A percentile compares a stretch with the other conserved stretches of the same genome.
Evolutionary conservation across 2,797 vertebrate genomes (phyloP).

Genomic region (Catamblyrhynchus diadema): DNA sequence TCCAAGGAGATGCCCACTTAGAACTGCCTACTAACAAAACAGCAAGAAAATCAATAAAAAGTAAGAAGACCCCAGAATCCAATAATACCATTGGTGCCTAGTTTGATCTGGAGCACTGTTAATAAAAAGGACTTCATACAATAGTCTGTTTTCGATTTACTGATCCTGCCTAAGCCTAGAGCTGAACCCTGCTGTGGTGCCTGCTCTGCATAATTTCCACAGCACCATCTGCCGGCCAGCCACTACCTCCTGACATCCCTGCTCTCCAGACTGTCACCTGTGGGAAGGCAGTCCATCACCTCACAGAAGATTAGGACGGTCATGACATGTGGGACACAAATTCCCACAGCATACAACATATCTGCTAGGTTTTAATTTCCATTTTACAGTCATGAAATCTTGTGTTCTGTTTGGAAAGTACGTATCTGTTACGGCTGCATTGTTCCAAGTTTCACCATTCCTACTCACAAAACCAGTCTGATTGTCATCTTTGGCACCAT

Average conservation of each 20-base stretch:
- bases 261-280: background rate
- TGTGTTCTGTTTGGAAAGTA: background rate
- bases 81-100: background rate
- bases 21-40: background rate
- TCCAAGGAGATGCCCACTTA: background rate
- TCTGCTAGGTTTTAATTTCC: background rate
- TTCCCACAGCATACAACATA: background rate
- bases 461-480: background rate
- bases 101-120: background rate
- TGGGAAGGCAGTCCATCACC: background rate
- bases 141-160: background rate
- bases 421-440: background rate
- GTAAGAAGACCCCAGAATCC: background rate
- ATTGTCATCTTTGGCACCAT: background rate
- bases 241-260: background rate
- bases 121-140: background rate
- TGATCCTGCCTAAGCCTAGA: background rate
- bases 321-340: background rate
- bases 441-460: background rate
- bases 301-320: background rate
- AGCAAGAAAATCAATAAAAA: background rate
- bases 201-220: background rate
- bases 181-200: accelerated
- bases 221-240: constrained; percentile 33
- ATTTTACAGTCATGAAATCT: background rate